Evolutionary conservation across 2,888 invertebrate genomes (phyloP), one percentile per base, ranked within the genome.

Genomic region (Dicyrtoma fusca): DNA sequence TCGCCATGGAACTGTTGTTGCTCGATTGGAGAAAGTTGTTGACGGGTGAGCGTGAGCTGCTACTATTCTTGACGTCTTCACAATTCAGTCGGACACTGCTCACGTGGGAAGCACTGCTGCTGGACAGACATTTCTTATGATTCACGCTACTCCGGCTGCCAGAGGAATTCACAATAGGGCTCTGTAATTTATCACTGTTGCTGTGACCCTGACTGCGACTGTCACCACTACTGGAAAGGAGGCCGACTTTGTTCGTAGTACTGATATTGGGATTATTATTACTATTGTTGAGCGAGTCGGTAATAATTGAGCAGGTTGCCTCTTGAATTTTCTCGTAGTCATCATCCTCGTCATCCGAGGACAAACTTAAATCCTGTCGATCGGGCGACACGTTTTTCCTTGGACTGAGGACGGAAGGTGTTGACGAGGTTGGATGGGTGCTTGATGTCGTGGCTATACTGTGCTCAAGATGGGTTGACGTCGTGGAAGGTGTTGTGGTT

Each of bases 51-150:
- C 70, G 73, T 6, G 77, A 71, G n/a, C 68, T 34, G 8, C 34
- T 34, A 8, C 34, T 66, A 5, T 68, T 69, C 13, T 75, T 74
- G 61, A 66, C 71, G n/a, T 76, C 73, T 17, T 77, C 80, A 73
- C 79, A 79, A 42, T 77, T 80, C 10, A 80, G 76, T 57, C 74
- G 57, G 1, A 80, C 75, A 68, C 76, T 76, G 61, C 77, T 79
- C 55, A 80, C 76, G 70, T 80, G 79, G 17, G 55, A 53, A 1
- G 63, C 26, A 21, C 42, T n/a, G 47, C 19, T 47, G 25, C 55
- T 17, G 23, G 21, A 55, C 17, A 44, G 42, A 25, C 53, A 34
- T 34, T 70, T n/a, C 21, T n/a, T 10, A 51, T 68, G 34, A 34
- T 5, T 34, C 8, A 34, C 34, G 34, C 34, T 8, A 8, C 34